A percentile compares a stretch with the other conserved stretches of the same genome.
phyloP scores from a whole-genome alignment of 2,888 invertebrate species.

The Corythucha ciliata region DNA sequence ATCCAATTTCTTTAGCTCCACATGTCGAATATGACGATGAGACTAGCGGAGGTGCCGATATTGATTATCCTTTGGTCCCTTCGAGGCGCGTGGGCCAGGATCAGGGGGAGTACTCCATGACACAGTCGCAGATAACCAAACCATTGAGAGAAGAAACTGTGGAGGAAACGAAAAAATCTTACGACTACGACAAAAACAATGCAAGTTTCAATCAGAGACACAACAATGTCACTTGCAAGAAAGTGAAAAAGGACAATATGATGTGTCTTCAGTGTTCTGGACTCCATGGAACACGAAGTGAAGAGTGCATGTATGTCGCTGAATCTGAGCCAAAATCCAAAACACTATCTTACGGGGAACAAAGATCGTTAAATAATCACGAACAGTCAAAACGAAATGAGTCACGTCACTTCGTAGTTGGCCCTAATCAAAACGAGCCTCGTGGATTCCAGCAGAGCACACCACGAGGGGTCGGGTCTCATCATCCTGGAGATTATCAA shows the following conservation, averaged over 20 bases:
- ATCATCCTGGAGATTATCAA: too few species aligned
- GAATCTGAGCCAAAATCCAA: slow-evolving; percentile 56
- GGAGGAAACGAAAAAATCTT: not conserved
- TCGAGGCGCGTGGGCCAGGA: too few species aligned
- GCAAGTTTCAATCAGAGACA: too few species aligned
- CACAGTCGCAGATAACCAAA: not conserved
- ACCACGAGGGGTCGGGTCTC: too few species aligned
- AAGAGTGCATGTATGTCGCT: slow-evolving; percentile 69
- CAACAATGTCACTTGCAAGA: too few species aligned
- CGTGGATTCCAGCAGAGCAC: too few species aligned
- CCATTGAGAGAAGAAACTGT: not conserved
- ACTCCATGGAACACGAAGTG: slow-evolving; percentile 58
- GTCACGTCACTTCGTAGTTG: too few species aligned
- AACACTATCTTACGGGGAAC: slow-evolving; percentile 55
- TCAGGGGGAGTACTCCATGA: not conserved
- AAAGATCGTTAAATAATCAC: too few species aligned
- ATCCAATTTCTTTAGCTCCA: slow-evolving; percentile 12
- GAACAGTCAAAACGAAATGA: too few species aligned
- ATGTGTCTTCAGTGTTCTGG: slow-evolving; percentile 66
- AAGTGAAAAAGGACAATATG: slow-evolving; percentile 62
- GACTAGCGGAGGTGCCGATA: slow-evolving; percentile 9
- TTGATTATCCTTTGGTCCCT: too few species aligned
- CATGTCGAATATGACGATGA: slow-evolving; percentile 12
- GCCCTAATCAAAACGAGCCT: too few species aligned
- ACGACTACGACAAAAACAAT: not conserved